Base-by-base conservation (phyloP, 2,888 invertebrate genomes). In the Eretmocerus hayati region DNA sequence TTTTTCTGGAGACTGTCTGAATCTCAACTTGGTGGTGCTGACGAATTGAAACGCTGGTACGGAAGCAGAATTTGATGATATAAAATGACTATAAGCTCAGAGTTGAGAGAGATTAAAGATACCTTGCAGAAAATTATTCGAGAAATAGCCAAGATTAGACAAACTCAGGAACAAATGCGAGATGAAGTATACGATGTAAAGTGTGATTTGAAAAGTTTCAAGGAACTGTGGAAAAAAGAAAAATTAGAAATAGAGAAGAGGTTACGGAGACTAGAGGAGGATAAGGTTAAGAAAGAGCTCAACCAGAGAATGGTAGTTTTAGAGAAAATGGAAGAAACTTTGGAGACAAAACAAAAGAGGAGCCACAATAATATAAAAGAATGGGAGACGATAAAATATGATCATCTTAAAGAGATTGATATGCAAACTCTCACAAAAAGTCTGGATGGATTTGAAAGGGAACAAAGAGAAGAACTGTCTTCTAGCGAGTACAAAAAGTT, bases 131-230 rank as follows among this genome's bases (percentile, higher is more conserved):
- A 46, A 15, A 42, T 52, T 16, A 48, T 46, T 16, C 26, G 30
- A 4, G 52, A 52, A 23, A 46, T 48, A 42, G 37, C 32, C 6
- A 42, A 42, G 18, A 48, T 48, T 16, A 16, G 39, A 1, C 23
- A 48, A 18, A 21, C 48, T 2, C 52, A 52, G 38, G 42, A 45
- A 37, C 52, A 43, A 5, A 46, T 52, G 48, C 45, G 46, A 13
- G 52, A 45, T 8, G 46, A 52, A 26, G 40, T 52, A 46, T 52
- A 46, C 42, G 48, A 52, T 15, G 39, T 48, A 9, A 48, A 40
- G 31, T 45, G 23, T 9, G 52, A 52, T 26, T 20, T 52, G 20
- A 40, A 37, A 6, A 38, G 26, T 3, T 52, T 52, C 30, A 37
- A 40, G 2, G 42, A 52, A 8, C 33, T 46, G 5, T 48, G 48